A percentile compares a stretch with the other conserved stretches of the same genome.
Evolutionary conservation across 2,113 vertebrate species (phyloP).

Genomic region (Corythaixoides concolor): DNA sequence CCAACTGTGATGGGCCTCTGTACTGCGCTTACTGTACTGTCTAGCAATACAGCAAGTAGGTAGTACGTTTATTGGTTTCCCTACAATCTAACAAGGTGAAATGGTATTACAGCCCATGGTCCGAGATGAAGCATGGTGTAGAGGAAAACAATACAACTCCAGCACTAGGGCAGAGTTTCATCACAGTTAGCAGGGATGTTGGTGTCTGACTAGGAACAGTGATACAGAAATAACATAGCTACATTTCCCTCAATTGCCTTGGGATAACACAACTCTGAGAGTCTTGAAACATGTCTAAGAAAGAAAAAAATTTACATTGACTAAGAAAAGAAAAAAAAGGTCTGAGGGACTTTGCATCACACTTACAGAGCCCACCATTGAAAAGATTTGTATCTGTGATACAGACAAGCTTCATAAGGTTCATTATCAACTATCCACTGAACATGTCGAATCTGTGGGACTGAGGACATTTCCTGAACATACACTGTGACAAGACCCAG

Average conservation of each 20-base stretch:
- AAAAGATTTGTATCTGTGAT: not conserved
- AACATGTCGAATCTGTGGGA: fast-evolving
- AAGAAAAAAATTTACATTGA: not conserved
- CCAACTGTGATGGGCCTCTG: not conserved
- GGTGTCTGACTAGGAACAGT: not conserved
- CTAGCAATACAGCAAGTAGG: not conserved
- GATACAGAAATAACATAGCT: not conserved
- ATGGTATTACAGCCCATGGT: not conserved
- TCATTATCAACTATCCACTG: not conserved
- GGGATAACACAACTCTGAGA: not conserved
- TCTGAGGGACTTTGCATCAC: not conserved
- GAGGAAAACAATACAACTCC: not conserved
- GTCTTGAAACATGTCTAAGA: not conserved
- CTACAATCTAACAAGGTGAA: not conserved
- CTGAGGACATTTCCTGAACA: not conserved
- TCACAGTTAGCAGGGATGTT: not conserved
- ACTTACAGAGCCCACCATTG: not conserved
- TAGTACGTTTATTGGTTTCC: not conserved
- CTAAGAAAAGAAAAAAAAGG: not conserved
- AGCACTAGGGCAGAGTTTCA: not conserved
- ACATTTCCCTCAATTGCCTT: not conserved
- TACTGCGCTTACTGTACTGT: not conserved
- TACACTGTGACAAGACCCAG: not conserved
- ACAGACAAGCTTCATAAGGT: not conserved
- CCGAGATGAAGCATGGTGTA: not conserved